Evolutionary conservation across 2,797 vertebrate species (phyloP), one percentile per base, ranked within the genome.

Genomic region (Catamblyrhynchus diadema): DNA sequence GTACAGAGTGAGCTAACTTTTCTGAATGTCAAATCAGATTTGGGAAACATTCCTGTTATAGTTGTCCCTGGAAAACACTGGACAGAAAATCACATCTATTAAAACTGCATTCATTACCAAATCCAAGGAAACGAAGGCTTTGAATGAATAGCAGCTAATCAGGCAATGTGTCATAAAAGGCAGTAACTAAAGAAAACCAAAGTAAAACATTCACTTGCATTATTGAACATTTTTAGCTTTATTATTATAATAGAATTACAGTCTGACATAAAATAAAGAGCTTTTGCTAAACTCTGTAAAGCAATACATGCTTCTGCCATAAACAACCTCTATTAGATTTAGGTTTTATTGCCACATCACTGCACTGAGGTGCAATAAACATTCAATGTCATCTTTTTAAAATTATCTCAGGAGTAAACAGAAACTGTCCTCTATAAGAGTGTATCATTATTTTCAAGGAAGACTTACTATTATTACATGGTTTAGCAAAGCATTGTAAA

Each of bases 261-360:
- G 84, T 97, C 94, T 97, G 97, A 98, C 98, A 98, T 98, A 98
- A 98, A 98, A 98, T 97, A 97, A 98, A 97, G 98, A 98, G 97
- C 97, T 98, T 98, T 98, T 97, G 98, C 98, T 98, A 98, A 98
- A 98, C 97, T 97, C 97, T 97, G 97, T 98, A 98, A 97, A 98
- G 97, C 97, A 97, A 97, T 97, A 97, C 98, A 98, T 98, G 98
- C 98, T 97, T 97, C 97, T 97, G 97, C 97, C 97, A 98, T 97
- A 96, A 98, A 98, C 98, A 97, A 98, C 90, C 97, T 98, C 97
- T 94, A 97, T 97, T 98, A 97, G 92, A 97, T 97, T 98, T 97
- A 96, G 96, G 88, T 98, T 98, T 99, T 99, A 99, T 99, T 99
- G 98, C 98, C 98, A 98, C 98, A 98, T 98, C 98, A 98, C 97